Conservation (phyloP, 2,797 vertebrate species). For the Serranus cabrilla region DNA sequence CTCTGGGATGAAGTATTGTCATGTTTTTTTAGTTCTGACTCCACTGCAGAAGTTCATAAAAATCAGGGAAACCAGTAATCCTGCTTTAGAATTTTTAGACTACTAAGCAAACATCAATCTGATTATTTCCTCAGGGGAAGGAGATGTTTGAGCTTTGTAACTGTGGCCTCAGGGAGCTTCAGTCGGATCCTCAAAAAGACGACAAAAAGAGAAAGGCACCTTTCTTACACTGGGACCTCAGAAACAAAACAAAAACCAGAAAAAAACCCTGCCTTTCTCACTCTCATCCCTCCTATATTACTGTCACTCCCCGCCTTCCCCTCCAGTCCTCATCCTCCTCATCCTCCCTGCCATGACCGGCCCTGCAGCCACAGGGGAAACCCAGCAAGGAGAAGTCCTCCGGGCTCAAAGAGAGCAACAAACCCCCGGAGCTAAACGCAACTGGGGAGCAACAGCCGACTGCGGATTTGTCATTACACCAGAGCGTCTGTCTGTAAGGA, state of each 20-base stretch:
- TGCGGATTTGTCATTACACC: constrained; percentile 42
- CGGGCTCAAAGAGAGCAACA: constrained; percentile 15
- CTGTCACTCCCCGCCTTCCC: constrained; percentile 23
- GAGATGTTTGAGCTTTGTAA: not conserved
- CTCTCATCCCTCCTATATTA: constrained; percentile 16
- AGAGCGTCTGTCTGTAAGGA: constrained; percentile 41
- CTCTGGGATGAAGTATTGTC: not conserved
- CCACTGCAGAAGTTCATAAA: not conserved
- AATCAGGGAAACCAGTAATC: not conserved
- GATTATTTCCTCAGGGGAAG: not conserved
- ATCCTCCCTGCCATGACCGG: constrained; percentile 27
- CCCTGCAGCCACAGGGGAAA: constrained; percentile 18
- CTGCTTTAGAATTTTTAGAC: not conserved
- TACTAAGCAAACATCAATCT: constrained; percentile 2
- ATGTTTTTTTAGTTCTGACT: not conserved
- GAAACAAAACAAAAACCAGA: not conserved
- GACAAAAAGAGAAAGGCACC: constrained; percentile 15
- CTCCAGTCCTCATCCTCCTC: constrained; percentile 20
- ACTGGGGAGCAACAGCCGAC: constrained; percentile 16
- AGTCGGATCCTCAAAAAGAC: not conserved
- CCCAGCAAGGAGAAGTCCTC: constrained; percentile 33
- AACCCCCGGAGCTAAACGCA: constrained; percentile 15
- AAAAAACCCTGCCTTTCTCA: constrained; percentile 1
- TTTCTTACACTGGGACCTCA: constrained; percentile 2
- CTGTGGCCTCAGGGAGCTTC: not conserved